These are phyloP conservation scores for Carollia perspicillata DNA, from an alignment of 2,113 vertebrate genomes.

Conservation along the genomic window DNA sequence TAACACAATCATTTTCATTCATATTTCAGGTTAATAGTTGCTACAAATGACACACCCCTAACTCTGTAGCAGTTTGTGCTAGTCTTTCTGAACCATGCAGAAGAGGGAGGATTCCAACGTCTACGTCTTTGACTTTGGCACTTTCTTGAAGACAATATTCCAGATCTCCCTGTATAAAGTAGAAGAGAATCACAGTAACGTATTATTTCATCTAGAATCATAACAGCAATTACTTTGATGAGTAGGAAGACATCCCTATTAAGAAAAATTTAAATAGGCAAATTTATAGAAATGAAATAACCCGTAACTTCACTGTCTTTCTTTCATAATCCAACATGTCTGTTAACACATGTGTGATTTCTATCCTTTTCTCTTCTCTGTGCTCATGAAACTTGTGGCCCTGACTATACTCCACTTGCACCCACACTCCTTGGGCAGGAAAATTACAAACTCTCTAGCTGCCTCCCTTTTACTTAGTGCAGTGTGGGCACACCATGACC, in stretches of 20 bases:
- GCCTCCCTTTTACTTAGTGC: neutral
- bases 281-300: neutral
- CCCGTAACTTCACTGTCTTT: neutral
- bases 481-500: neutral
- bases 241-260: neutral
- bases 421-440: neutral
- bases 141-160: neutral
- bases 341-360: neutral
- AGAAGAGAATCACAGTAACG: neutral
- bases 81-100: neutral
- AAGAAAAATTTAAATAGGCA: neutral
- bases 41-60: neutral
- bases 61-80: neutral
- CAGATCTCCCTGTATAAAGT: neutral
- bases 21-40: neutral
- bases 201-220: neutral
- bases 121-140: neutral
- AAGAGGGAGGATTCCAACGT: neutral
- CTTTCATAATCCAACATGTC: neutral
- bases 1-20: neutral
- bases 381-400: neutral
- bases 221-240: neutral
- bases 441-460: neutral
- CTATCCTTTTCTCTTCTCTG: neutral
- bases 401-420: neutral